These are phyloP conservation scores for Nylanderia fulva DNA, from an alignment of 1,140 invertebrate genomes.

Conservation along the genomic window DNA sequence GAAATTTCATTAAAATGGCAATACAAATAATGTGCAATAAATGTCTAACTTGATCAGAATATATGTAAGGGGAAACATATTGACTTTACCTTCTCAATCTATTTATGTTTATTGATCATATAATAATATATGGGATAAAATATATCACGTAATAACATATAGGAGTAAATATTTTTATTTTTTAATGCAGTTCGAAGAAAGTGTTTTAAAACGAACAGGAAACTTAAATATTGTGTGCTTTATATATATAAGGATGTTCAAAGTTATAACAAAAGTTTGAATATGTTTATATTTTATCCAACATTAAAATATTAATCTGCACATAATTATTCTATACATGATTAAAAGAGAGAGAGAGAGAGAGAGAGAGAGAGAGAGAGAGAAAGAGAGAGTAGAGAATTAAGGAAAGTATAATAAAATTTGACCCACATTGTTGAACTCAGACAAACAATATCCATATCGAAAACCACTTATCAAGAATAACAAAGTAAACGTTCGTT, in stretches of 20 bases:
- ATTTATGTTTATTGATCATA: background rate
- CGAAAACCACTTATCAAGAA: background rate
- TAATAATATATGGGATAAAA: background rate
- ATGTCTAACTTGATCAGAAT: background rate
- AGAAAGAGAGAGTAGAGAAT: background rate
- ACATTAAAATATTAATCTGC: no score
- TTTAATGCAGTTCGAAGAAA: background rate
- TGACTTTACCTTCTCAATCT: background rate
- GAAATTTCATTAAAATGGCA: slow-evolving; percentile 17
- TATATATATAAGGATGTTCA: no score
- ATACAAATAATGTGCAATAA: background rate
- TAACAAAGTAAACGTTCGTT: slow-evolving; percentile 5
- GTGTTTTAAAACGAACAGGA: background rate
- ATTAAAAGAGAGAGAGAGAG: background rate
- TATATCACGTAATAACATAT: background rate
- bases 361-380: no score
- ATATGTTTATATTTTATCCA: background rate
- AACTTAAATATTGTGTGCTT: background rate
- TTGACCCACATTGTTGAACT: background rate
- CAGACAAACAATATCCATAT: background rate
- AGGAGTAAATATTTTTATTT: background rate
- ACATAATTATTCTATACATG: background rate
- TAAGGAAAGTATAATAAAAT: background rate
- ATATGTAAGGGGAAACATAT: background rate
- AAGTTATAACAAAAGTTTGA: background rate